phyloP scores from a whole-genome alignment of 2,113 vertebrate species.

The Aegithalos caudatus region DNA sequence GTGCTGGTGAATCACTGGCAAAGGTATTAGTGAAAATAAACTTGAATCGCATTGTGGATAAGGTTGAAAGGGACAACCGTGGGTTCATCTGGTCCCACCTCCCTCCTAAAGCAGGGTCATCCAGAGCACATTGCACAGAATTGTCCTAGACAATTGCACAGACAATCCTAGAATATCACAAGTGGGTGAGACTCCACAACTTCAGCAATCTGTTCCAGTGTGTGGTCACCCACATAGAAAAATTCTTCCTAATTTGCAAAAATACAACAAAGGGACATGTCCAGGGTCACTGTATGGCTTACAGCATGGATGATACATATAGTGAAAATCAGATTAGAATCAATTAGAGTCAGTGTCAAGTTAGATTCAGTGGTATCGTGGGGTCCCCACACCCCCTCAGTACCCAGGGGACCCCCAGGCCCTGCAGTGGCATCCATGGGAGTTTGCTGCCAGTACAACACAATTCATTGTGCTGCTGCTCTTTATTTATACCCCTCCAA shows the following conservation, averaged over 20 bases:
- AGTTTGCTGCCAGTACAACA: neutral
- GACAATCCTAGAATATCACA: neutral
- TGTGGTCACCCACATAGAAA: neutral
- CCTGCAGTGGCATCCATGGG: neutral
- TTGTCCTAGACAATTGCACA: no score
- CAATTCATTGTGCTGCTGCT: neutral
- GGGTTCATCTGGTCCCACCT: neutral
- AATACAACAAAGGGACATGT: neutral
- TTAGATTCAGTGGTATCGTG: neutral
- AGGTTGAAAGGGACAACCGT: neutral
- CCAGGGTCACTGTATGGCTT: neutral
- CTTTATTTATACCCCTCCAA: neutral
- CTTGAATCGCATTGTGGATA: neutral
- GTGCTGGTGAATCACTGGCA: neutral
- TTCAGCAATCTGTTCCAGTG: neutral
- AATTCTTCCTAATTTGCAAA: neutral
- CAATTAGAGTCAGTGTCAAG: neutral
- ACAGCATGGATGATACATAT: neutral
- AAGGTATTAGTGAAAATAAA: neutral
- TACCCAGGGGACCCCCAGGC: no score
- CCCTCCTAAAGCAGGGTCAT: neutral
- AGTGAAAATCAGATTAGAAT: neutral
- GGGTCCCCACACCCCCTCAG: neutral
- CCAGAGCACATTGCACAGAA: neutral
- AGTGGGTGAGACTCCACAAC: neutral